Conservation (phyloP, 2,888 invertebrate species). For the Agonum fuliginosum region DNA sequence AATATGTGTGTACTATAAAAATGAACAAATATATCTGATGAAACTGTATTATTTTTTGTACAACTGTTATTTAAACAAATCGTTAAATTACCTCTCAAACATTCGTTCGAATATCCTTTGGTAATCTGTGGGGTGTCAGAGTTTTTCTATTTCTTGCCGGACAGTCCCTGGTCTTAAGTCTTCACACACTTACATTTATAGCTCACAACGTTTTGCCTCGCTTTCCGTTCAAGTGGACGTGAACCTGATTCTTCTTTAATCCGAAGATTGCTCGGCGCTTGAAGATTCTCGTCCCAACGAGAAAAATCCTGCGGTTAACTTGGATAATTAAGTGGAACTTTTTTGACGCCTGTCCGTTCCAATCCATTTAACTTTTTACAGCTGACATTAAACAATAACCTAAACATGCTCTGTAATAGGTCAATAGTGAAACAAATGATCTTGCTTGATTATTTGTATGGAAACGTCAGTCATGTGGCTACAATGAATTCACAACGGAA, state of each 20-base stretch:
- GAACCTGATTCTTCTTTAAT: conserved; percentile 48
- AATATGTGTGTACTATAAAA: too few relatives aligned
- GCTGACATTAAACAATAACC: conserved; percentile 37
- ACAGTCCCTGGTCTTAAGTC: background rate
- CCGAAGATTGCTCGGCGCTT: conserved; percentile 44
- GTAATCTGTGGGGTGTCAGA: conserved; percentile 35
- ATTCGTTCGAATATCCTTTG: too few relatives aligned
- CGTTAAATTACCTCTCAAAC: too few relatives aligned
- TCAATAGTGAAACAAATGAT: conserved; percentile 46
- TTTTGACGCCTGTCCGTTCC: conserved; percentile 55
- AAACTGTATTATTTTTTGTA: too few relatives aligned
- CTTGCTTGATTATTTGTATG: conserved; percentile 41
- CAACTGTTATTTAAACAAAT: too few relatives aligned
- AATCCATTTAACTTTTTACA: conserved; percentile 52
- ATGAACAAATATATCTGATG: too few relatives aligned
- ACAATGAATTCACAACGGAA: conserved; percentile 15
- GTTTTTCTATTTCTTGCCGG: conserved; percentile 30
- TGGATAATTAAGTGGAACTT: conserved; percentile 53
- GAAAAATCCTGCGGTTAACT: conserved; percentile 44
- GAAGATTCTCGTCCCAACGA: conserved; percentile 1
- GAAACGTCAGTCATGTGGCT: conserved; percentile 47
- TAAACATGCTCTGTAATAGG: conserved; percentile 11
- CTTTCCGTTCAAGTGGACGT: background rate
- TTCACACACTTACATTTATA: too few relatives aligned
- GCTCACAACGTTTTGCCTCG: too few relatives aligned